Evolutionary conservation across 2,113 vertebrate species (phyloP).

Genomic region (Ceyx cyanopectus): DNA sequence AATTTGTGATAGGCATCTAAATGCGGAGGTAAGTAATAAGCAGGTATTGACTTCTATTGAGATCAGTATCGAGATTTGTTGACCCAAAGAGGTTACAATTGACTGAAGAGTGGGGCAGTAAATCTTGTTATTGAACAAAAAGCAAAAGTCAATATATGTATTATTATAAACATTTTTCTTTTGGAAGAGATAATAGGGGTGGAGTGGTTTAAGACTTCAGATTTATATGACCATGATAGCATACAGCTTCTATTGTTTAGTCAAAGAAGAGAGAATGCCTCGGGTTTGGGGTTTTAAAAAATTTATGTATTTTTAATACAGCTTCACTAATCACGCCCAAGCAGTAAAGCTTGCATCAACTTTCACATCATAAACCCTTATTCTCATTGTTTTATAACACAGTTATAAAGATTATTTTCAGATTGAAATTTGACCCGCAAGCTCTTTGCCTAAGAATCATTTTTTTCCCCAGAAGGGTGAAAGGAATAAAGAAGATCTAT

Average conservation of each 20-base stretch:
- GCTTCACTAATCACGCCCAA: conserved; percentile 3
- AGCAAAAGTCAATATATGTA: conserved; percentile 79
- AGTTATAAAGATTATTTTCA: conserved; percentile 55
- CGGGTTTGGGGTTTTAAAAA: background rate
- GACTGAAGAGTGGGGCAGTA: conserved; percentile 77
- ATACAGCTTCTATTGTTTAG: conserved; percentile 4
- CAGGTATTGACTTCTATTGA: conserved; percentile 77
- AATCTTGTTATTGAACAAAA: conserved; percentile 83
- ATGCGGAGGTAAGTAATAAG: conserved; percentile 78
- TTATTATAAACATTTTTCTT: conserved; percentile 84
- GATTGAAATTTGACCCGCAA: conserved; percentile 41
- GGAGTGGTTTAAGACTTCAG: conserved; percentile 64
- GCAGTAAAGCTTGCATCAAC: conserved; percentile 8
- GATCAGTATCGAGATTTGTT: conserved; percentile 79
- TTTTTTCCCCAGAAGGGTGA: conserved; percentile 35
- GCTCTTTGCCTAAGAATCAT: conserved; percentile 22
- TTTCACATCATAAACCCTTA: conserved; percentile 10
- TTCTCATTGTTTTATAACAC: conserved; percentile 41
- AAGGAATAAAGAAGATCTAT: conserved; percentile 61
- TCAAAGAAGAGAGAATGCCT: background rate
- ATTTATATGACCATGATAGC: conserved; percentile 4
- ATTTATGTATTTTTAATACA: conserved; percentile 10
- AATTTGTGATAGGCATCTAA: conserved; percentile 74
- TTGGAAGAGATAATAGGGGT: conserved; percentile 70
- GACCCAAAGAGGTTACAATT: conserved; percentile 83